Percentiles rank a stretch among this genome's conserved stretches.
phyloP scores from a whole-genome alignment of 2,113 vertebrate species.

The Eira barbara region DNA sequence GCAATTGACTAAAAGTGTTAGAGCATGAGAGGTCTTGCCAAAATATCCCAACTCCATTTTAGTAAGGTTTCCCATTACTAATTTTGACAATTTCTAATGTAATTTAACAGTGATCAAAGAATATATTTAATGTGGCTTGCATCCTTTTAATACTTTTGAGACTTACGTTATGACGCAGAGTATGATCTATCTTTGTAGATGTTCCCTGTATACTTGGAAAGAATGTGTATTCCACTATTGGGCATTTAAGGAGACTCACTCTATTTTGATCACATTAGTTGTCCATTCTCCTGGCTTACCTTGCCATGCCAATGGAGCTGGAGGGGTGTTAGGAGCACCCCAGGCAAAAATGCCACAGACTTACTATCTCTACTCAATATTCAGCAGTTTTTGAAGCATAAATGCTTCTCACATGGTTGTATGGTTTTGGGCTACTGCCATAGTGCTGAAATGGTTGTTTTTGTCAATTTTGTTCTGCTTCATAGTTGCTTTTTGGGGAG shows the following conservation, averaged over 20 bases:
- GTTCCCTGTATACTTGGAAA: neutral
- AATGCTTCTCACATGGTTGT: neutral
- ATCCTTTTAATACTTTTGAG: neutral
- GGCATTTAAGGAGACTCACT: neutral
- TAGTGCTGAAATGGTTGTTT: neutral
- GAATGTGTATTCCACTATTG: neutral
- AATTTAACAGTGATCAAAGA: neutral
- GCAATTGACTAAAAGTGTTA: neutral
- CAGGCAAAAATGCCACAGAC: neutral
- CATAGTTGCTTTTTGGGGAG: neutral
- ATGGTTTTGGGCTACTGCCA: neutral
- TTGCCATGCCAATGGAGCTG: neutral
- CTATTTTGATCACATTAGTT: neutral
- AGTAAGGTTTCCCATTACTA: neutral
- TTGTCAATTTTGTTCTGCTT: conserved; percentile 21
- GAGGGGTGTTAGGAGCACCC: neutral
- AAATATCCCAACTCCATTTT: neutral
- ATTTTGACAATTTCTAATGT: neutral
- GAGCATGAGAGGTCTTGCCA: neutral
- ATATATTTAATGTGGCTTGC: neutral
- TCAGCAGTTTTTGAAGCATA: conserved; percentile 5
- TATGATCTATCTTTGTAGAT: neutral
- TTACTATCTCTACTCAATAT: neutral
- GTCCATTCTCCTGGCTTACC: neutral
- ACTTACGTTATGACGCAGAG: neutral